phyloP scores from a whole-genome alignment of 2,888 invertebrate genomes.

The Cetonia aurata region DNA sequence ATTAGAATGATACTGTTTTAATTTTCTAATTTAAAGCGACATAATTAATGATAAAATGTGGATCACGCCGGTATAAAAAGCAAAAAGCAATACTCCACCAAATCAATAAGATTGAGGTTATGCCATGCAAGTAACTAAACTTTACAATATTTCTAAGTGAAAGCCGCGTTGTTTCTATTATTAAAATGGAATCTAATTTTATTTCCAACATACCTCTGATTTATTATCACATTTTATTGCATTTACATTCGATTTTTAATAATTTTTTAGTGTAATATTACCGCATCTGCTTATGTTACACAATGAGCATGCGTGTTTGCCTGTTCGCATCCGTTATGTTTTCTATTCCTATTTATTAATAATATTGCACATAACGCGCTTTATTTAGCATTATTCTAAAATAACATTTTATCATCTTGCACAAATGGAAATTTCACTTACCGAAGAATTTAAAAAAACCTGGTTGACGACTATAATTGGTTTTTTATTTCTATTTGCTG shows the following conservation, averaged over 20 bases:
- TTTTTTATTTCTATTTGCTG: slow-evolving; percentile 74
- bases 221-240: slow-evolving; percentile 30
- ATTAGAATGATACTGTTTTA: not conserved
- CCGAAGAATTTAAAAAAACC: slow-evolving; percentile 74
- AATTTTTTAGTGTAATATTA: slow-evolving; percentile 6
- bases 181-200: too few species aligned
- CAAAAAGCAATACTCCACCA: too few species aligned
- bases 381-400: not conserved
- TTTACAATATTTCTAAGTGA: not conserved
- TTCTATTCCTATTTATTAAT: slow-evolving; percentile 5
- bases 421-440: slow-evolving; percentile 50
- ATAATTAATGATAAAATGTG: not conserved
- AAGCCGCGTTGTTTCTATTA: too few species aligned
- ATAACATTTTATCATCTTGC: not conserved
- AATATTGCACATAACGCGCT: not conserved
- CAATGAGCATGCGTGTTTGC: slow-evolving; percentile 55
- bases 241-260: slow-evolving; percentile 12
- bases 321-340: not conserved
- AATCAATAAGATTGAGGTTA: slow-evolving; percentile 38
- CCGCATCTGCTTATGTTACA: slow-evolving; percentile 47
- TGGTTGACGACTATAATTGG: slow-evolving; percentile 83
- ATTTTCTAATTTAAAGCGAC: not conserved
- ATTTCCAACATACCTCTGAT: slow-evolving; percentile 11
- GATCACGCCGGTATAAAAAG: not conserved
- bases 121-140: not conserved